A percentile compares a stretch with the other conserved stretches of the same genome.
These are phyloP conservation scores for Drosophila tani DNA, from an alignment of 1,140 invertebrate genomes.

Conservation along the genomic window DNA sequence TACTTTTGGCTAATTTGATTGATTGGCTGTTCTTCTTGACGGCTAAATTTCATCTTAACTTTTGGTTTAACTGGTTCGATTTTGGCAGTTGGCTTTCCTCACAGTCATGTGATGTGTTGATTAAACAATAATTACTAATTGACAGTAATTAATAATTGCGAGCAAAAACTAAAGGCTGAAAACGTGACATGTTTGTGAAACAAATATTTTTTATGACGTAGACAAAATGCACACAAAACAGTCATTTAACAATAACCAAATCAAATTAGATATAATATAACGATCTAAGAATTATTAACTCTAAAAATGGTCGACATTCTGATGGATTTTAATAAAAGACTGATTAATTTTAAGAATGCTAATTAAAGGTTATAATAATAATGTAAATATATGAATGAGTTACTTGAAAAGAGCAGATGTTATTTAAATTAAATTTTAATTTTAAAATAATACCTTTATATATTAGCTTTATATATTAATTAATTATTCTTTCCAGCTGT, in stretches of 20 bases:
- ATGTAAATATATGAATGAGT: no score
- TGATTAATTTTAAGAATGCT: no score
- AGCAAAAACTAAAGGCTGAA: slow-evolving; percentile 21
- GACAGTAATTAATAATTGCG: slow-evolving; percentile 45
- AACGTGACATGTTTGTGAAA: slow-evolving; percentile 40
- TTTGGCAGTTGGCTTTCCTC: slow-evolving; percentile 28
- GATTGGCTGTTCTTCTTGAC: slow-evolving; percentile 19
- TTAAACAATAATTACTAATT: slow-evolving; percentile 58
- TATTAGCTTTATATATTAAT: no score
- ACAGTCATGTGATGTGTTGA: slow-evolving; percentile 53
- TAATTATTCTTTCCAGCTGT: no score
- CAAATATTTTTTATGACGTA: slow-evolving; percentile 22
- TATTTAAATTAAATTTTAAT: no score
- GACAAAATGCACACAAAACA: not conserved
- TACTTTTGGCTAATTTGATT: slow-evolving; percentile 54
- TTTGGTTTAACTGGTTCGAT: slow-evolving; percentile 49
- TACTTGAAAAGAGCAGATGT: no score
- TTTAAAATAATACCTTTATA: no score
- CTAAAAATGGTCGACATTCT: not conserved
- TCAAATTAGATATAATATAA: not conserved
- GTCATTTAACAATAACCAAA: not conserved
- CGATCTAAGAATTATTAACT: not conserved
- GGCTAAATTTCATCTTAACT: slow-evolving; percentile 1
- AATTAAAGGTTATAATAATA: no score
- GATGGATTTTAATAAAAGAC: no score